Conservation (phyloP, 2,888 invertebrate species). For the Drosophila greeni region DNA sequence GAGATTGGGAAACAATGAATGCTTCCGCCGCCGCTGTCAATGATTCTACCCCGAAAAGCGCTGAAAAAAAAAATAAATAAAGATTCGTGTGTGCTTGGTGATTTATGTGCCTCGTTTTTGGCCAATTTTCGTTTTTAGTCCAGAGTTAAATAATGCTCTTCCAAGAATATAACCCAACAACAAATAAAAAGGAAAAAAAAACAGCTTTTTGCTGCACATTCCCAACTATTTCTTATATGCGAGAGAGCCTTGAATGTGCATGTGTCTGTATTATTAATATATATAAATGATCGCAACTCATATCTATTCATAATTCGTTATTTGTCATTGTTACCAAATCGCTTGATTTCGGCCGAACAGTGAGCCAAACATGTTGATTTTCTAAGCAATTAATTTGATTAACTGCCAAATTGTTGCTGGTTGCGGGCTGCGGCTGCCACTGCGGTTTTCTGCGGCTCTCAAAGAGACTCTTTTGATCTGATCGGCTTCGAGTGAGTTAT, state of each 20-base stretch:
- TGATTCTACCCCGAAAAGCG: constrained; percentile 67
- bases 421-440: constrained; percentile 45
- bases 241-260: constrained; percentile 69
- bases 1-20: constrained; percentile 72
- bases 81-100: constrained; percentile 54
- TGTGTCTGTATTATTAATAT: constrained; percentile 39
- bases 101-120: constrained; percentile 73
- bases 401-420: constrained; percentile 61
- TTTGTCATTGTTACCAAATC: constrained; percentile 59
- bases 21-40: constrained; percentile 73
- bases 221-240: constrained; percentile 29
- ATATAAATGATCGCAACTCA: constrained; percentile 21
- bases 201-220: constrained; percentile 52
- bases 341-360: constrained; percentile 46
- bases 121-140: constrained; percentile 74
- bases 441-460: constrained; percentile 51
- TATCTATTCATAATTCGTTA: constrained; percentile 65
- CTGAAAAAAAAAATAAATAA: constrained; percentile 33
- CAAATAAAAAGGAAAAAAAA: constrained; percentile 26
- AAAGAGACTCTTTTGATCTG: constrained; percentile 41
- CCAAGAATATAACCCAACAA: constrained; percentile 56
- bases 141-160: constrained; percentile 72
- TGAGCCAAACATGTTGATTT: constrained; percentile 70
- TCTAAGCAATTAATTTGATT: constrained; percentile 73
- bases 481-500: constrained; percentile 36